phyloP scores from a whole-genome alignment of 2,888 invertebrate genomes.

The Brachyptera putata region DNA sequence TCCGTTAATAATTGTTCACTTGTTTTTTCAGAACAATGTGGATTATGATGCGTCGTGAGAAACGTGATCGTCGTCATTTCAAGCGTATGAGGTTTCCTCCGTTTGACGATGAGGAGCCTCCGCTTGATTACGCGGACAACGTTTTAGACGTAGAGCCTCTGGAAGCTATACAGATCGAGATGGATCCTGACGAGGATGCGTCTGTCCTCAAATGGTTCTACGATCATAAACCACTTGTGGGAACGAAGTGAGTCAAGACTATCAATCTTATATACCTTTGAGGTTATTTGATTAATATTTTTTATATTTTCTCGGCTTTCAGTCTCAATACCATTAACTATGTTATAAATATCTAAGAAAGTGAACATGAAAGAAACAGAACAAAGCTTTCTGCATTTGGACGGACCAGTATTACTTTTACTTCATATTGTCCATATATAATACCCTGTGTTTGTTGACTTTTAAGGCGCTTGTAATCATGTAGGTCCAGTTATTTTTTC shows the following conservation, averaged over 20 bases:
- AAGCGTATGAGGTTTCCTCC: conserved; percentile 99
- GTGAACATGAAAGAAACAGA: too few relatives aligned
- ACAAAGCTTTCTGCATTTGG: too few relatives aligned
- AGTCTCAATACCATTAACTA: too few relatives aligned
- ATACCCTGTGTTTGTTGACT: too few relatives aligned
- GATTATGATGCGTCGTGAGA: conserved; percentile 99
- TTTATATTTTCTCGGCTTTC: neutral
- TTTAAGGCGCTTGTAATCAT: too few relatives aligned
- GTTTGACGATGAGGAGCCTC: conserved; percentile 99
- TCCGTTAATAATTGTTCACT: neutral
- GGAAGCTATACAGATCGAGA: conserved; percentile 97
- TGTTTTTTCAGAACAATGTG: conserved; percentile 85
- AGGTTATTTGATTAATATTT: too few relatives aligned
- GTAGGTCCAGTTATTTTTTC: too few relatives aligned
- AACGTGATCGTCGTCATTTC: conserved; percentile 96
- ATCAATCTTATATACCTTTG: too few relatives aligned
- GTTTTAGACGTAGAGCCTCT: conserved; percentile 97
- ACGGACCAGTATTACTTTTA: too few relatives aligned
- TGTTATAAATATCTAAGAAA: too few relatives aligned
- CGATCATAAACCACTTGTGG: conserved; percentile 93
- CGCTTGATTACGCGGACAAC: conserved; percentile 98
- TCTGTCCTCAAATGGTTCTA: conserved; percentile 97
- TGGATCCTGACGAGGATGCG: conserved; percentile 91
- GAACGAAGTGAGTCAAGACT: conserved; percentile 71
- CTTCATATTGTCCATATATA: too few relatives aligned